Base-by-base conservation (phyloP, 2,113 vertebrate species). In the Ramphastos sulfuratus region DNA sequence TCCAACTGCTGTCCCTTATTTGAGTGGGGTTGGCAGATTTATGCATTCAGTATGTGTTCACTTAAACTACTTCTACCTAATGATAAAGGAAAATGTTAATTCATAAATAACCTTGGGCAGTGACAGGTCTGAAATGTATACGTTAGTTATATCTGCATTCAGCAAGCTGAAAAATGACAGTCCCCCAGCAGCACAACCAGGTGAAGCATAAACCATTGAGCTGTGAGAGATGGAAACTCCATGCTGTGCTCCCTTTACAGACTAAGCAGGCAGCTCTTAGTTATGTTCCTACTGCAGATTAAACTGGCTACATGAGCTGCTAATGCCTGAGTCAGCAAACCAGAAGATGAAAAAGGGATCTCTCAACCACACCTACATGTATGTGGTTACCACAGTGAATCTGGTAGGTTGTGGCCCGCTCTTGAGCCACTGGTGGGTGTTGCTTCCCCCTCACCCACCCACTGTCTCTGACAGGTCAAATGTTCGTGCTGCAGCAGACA, bases 81-180 rank as follows among this genome's bases (percentile, higher is more conserved):
- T 58, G 86, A 94, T 76, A 92, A 88, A 72, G 77, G 66, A 85
- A 95, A 94, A 90, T 63, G 67, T 87, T 87, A 94, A 95, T 95
- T 94, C 77, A 59, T 86, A 96, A 95, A 93, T 87, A 96, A 96
- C 86, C 92, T 72, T 54, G 74, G 94, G 72, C 58, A 9, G 52
- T 30, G 42, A 82, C 82, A 89, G 39, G 72, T 48, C 82, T 44
- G 54, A 67, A 85, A 90, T 28, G 8, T 85, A 85, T 82, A 67
- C 61, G 48, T 74, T 92, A 76, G 73, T 82, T 82, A 12, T 33
- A 85, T 71, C 72, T 59, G 33, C 27, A 0, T 75, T 82, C 91
- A 94, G 89, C 91, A 93, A 91, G 82, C 80, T 76, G 77, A 93
- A 75, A 96, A 96, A 95, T 60, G 83, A 81, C 91, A 87, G 48